Conservation (phyloP, 2,888 invertebrate genomes). For the Nipponacmea schrenckii region DNA sequence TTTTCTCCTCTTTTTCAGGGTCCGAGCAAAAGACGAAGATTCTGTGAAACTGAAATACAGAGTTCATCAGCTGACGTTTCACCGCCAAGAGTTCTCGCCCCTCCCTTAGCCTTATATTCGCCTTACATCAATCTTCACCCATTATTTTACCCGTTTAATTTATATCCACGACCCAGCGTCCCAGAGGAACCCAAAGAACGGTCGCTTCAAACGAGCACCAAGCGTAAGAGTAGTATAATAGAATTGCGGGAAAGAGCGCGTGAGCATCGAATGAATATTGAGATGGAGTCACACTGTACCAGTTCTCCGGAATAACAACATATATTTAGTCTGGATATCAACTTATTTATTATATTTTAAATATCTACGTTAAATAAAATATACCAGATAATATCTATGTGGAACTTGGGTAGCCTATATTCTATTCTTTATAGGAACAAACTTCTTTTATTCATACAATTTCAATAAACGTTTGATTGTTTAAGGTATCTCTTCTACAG, state of each 20-base stretch:
- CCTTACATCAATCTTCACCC: constrained; percentile 27
- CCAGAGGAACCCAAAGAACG: background rate
- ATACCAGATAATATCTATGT: too few species aligned
- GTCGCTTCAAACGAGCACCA: constrained; percentile 14
- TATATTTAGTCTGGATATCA: too few species aligned
- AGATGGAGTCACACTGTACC: constrained; percentile 45
- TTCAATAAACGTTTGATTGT: too few species aligned
- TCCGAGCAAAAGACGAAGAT: background rate
- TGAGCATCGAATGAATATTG: constrained; percentile 49
- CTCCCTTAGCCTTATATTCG: constrained; percentile 9
- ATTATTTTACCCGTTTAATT: constrained; percentile 17
- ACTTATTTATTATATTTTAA: too few species aligned
- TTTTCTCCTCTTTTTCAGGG: constrained; percentile 11
- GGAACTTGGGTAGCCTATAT: too few species aligned
- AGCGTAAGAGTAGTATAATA: constrained; percentile 44
- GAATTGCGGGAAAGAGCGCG: constrained; percentile 49
- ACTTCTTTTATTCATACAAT: too few species aligned
- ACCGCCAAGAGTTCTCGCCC: background rate
- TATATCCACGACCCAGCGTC: constrained; percentile 14
- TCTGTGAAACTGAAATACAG: background rate
- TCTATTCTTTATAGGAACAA: too few species aligned
- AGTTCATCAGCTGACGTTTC: background rate
- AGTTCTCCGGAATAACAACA: too few species aligned
- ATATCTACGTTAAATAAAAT: too few species aligned
- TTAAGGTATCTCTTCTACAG: too few species aligned